phyloP scores from a whole-genome alignment of 1,140 invertebrate species.

The Heterodera schachtii region DNA sequence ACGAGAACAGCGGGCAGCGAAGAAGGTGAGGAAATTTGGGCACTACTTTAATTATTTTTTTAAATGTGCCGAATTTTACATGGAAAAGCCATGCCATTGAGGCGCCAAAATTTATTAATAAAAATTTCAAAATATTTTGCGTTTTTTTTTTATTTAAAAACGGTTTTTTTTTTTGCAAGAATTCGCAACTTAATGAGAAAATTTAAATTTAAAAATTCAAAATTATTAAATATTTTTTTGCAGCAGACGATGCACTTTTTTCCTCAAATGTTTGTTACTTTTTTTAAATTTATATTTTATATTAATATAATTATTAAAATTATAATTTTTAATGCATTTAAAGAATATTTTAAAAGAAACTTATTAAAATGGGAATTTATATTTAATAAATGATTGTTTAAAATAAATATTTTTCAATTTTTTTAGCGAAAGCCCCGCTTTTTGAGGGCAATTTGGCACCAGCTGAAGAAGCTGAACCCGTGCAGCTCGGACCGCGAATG shows the following conservation, averaged over 20 bases:
- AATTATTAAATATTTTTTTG: background rate
- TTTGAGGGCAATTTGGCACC: constrained; percentile 19
- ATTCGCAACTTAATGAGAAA: background rate
- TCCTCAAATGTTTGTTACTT: constrained; percentile 1
- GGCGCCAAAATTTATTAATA: too few species aligned
- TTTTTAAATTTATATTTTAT: constrained; percentile 4
- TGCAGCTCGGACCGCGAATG: constrained; percentile 58
- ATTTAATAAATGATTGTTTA: too few species aligned
- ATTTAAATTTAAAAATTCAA: background rate
- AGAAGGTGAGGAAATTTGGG: too few species aligned
- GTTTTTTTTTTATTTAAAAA: too few species aligned
- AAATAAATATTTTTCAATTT: background rate
- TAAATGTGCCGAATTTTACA: too few species aligned
- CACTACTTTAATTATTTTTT: too few species aligned
- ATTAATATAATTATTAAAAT: constrained; percentile 8
- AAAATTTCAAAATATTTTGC: too few species aligned
- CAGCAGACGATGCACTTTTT: background rate
- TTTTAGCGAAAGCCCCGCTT: constrained; percentile 4
- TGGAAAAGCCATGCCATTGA: too few species aligned
- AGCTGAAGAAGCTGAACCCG: constrained; percentile 21
- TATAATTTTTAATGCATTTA: too few species aligned
- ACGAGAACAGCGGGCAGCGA: too few species aligned
- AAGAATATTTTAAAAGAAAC: too few species aligned
- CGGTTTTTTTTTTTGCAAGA: background rate
- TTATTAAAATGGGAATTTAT: too few species aligned